Percentiles rank a stretch among this genome's conserved stretches.
phyloP scores from a whole-genome alignment of 2,888 invertebrate species.

The Cenopis cana region DNA sequence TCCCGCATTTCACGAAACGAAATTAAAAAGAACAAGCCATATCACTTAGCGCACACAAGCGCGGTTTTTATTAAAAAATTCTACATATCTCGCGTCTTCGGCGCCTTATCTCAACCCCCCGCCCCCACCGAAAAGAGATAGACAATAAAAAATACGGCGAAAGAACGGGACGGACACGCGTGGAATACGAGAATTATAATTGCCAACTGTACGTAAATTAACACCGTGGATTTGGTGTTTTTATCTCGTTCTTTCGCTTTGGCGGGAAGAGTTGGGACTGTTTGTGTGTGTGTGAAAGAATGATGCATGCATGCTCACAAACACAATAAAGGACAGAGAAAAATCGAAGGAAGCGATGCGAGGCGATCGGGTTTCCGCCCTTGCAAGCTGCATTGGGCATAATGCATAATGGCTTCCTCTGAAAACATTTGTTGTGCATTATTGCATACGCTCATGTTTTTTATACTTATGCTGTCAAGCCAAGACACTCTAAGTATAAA shows the following conservation, averaged over 20 bases:
- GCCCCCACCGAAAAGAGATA: constrained; percentile 67
- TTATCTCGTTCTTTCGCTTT: constrained; percentile 60
- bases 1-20: constrained; percentile 75
- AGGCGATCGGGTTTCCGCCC: constrained; percentile 71
- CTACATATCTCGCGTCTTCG: constrained; percentile 83
- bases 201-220: constrained; percentile 84
- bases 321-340: constrained; percentile 78
- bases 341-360: constrained; percentile 76
- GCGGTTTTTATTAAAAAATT: constrained; percentile 83
- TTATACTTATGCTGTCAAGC: not conserved
- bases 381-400: constrained; percentile 63
- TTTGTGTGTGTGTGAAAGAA: constrained; percentile 53
- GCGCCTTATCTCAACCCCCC: constrained; percentile 76
- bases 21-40: constrained; percentile 85
- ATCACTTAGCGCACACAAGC: constrained; percentile 85
- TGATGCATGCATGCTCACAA: constrained; percentile 77
- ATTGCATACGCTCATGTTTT: constrained; percentile 26
- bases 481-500: not conserved
- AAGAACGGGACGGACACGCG: constrained; percentile 75
- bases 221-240: constrained; percentile 76
- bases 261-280: constrained; percentile 46
- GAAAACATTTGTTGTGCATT: constrained; percentile 46
- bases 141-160: constrained; percentile 71
- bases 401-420: constrained; percentile 68
- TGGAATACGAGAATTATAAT: constrained; percentile 82